These are phyloP conservation scores for Enoplosus armatus DNA, from an alignment of 2,797 vertebrate genomes.

Conservation along the genomic window DNA sequence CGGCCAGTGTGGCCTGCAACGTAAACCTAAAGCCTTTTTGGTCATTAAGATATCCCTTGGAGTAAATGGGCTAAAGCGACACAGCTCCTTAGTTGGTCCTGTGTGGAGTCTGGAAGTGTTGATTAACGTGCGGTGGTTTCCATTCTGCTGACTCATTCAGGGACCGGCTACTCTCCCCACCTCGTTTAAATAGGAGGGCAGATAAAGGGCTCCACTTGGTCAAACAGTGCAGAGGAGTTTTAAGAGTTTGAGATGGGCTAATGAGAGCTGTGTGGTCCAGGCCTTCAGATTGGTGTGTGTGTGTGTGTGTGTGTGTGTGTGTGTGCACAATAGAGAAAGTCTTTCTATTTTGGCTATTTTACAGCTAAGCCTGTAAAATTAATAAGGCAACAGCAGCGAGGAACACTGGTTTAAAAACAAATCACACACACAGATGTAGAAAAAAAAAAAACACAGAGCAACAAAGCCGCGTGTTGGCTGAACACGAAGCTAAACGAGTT, in stretches of 20 bases:
- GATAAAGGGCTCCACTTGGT: conserved; percentile 73
- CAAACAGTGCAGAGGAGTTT: conserved; percentile 64
- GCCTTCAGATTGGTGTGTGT: conserved; percentile 24
- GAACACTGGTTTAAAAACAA: conserved; percentile 36
- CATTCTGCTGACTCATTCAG: conserved; percentile 80
- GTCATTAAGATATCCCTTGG: conserved; percentile 78
- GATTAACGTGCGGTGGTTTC: conserved; percentile 73
- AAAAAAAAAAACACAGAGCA: conserved; percentile 25
- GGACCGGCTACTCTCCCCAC: conserved; percentile 63
- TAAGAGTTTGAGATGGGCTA: conserved; percentile 67
- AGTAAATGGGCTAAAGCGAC: conserved; percentile 66
- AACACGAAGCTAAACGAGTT: conserved; percentile 50
- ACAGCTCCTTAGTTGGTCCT: conserved; percentile 63
- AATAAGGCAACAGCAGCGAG: conserved; percentile 31
- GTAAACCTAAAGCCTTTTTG: conserved; percentile 76
- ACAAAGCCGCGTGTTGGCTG: conserved; percentile 36
- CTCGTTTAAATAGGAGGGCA: conserved; percentile 68
- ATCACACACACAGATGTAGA: conserved; percentile 18
- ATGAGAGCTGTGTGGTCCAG: conserved; percentile 63
- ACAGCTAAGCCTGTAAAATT: conserved; percentile 44
- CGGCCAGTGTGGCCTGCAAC: conserved; percentile 45
- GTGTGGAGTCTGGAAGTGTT: conserved; percentile 62
- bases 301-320: not conserved
- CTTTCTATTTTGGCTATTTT: conserved; percentile 33
- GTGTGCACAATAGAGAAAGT: conserved; percentile 5